A percentile compares a stretch with the other conserved stretches of the same genome.
phyloP scores from a whole-genome alignment of 1,140 invertebrate species.

The Cyrtorhinus lividipennis region DNA sequence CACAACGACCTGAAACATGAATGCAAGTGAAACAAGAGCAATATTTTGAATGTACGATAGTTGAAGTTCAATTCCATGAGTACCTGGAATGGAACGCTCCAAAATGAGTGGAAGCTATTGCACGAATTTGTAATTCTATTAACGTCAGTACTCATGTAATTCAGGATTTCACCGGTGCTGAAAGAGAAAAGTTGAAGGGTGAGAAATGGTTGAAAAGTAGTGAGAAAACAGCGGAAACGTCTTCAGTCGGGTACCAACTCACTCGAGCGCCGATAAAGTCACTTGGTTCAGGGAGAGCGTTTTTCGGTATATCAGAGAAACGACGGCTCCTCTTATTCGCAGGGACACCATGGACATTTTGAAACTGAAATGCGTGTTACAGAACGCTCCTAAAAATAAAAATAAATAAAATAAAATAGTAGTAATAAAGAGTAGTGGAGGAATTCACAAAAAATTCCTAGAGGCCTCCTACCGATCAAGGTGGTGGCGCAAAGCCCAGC shows the following conservation, averaged over 20 bases:
- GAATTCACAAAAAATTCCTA: no score
- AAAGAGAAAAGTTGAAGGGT: slow-evolving; percentile 31
- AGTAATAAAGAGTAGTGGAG: slow-evolving; percentile 15
- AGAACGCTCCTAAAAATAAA: slow-evolving; percentile 46
- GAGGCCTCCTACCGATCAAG: slow-evolving; percentile 49
- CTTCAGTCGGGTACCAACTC: background rate
- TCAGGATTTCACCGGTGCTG: slow-evolving; percentile 77
- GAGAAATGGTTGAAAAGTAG: background rate
- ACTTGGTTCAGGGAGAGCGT: slow-evolving; percentile 43
- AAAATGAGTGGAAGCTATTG: slow-evolving; percentile 88
- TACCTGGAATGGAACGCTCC: slow-evolving; percentile 90
- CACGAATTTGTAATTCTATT: slow-evolving; percentile 91
- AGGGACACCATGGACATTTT: slow-evolving; percentile 67
- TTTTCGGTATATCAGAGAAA: slow-evolving; percentile 78
- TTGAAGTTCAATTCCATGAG: no score
- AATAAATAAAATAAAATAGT: slow-evolving; percentile 20
- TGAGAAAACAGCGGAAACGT: background rate
- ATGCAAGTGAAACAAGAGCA: no score
- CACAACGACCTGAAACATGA: slow-evolving; percentile 56
- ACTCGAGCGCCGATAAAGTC: slow-evolving; percentile 30
- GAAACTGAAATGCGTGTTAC: slow-evolving; percentile 80
- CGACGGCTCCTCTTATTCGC: slow-evolving; percentile 69
- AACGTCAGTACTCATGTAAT: slow-evolving; percentile 93
- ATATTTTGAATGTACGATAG: no score
- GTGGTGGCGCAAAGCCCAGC: slow-evolving; percentile 48